These are phyloP conservation scores for Anolis sagrei DNA, from an alignment of 2,113 vertebrate genomes.

Conservation along the genomic window DNA sequence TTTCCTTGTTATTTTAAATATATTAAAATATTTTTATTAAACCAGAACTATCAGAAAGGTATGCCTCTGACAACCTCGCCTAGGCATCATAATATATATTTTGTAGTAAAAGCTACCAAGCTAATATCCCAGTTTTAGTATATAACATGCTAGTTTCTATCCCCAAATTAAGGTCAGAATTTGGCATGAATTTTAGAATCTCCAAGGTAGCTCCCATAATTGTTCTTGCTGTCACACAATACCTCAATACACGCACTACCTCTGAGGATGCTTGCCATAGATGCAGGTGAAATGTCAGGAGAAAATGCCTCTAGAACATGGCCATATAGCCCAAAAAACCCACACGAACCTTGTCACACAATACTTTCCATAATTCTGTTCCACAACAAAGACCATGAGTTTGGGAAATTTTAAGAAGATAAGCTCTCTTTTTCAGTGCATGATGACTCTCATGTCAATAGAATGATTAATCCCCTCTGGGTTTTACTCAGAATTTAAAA, in stretches of 20 bases:
- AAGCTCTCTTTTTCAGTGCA: not conserved
- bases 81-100: not conserved
- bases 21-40: not conserved
- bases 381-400: too few species aligned
- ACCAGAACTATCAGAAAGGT: not conserved
- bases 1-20: not conserved
- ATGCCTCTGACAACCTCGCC: not conserved
- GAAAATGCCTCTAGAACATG: too few species aligned
- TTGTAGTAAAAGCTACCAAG: not conserved
- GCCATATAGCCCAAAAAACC: too few species aligned
- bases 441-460: too few species aligned
- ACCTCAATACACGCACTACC: too few species aligned
- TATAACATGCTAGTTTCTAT: not conserved
- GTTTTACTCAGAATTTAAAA: too few species aligned
- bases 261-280: too few species aligned
- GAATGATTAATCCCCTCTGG: too few species aligned
- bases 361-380: not conserved
- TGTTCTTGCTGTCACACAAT: not conserved
- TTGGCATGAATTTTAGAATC: not conserved
- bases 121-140: not conserved
- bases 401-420: not conserved
- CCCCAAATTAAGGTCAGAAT: too few species aligned
- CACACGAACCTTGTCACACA: too few species aligned
- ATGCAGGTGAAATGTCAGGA: too few species aligned
- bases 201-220: not conserved